Percentiles rank a stretch among this genome's conserved stretches.
Conservation (phyloP, 2,113 vertebrate genomes). For the Tachysurus vachellii region DNA sequence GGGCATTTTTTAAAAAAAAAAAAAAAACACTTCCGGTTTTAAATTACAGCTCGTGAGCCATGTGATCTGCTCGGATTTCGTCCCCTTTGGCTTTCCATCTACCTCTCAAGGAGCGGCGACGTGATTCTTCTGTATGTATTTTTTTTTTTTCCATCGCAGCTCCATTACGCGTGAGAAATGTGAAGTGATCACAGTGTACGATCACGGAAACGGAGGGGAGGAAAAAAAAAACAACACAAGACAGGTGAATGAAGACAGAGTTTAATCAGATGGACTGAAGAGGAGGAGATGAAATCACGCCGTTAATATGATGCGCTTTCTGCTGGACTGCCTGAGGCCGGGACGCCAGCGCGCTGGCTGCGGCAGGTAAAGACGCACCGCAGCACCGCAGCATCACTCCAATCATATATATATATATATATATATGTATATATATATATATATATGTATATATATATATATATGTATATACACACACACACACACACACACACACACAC, state of each 20-base stretch:
- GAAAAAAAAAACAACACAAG: background rate
- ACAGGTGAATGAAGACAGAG: background rate
- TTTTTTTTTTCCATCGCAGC: background rate
- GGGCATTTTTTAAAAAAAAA: background rate
- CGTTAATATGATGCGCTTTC: constrained; percentile 56
- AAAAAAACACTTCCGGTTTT: background rate
- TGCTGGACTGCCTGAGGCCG: constrained; percentile 56
- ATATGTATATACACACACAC: no score
- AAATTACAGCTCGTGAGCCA: background rate
- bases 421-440: no score
- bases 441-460: no score
- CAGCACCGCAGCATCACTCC: background rate
- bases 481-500: no score
- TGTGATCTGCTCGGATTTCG: background rate
- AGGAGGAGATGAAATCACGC: background rate
- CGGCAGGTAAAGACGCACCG: constrained; percentile 25
- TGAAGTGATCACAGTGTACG: background rate
- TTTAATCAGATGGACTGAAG: background rate
- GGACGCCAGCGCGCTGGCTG: constrained; percentile 45
- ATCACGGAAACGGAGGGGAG: background rate
- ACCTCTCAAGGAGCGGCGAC: constrained; percentile 2
- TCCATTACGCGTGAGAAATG: background rate
- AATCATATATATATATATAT: no score
- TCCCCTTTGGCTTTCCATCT: constrained; percentile 22
- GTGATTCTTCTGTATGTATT: background rate